Base-by-base conservation (phyloP, 1,140 invertebrate genomes). In the Zaprionus camerounensis region DNA sequence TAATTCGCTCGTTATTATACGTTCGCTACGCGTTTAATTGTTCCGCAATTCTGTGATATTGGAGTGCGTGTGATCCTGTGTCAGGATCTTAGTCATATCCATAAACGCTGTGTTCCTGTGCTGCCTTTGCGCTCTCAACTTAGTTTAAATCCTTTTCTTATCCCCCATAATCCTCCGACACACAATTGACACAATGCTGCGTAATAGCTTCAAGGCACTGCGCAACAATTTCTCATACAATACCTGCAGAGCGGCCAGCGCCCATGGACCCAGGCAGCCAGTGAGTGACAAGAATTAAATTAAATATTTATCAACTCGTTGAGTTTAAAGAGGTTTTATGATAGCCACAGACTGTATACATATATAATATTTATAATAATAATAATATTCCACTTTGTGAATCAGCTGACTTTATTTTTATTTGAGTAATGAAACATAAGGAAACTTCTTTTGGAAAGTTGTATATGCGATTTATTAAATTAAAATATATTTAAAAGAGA, bases 241-340 rank as follows among this genome's bases (percentile, higher is more conserved):
- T 22, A 68, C 73, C 55, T 90, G 86, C 72, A 71, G 85, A 28
- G 79, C 82, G 4, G 55, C 68, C 46, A 90, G 86, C 62, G 62
- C 64, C 26, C 86, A 91, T 41, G 85, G 82, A 71, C 76, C 85
- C 64, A 63, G 86, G 13, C 85, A 88, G 51, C 86, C 85, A 56
- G 85, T 90, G 76, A 90, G 85, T 88, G 58, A 17, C 2, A 20
- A 31, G 20, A 36, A 55, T 11, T 5, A 38, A 36, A 55, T 31
- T 41, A 5, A 34, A 64, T 53, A 26, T 46, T 66, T 53, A 65
- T 53, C 6, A 51, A 53, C 20, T 51, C 20, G 46, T 46, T 46
- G 41, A 22, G 46, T 51, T 51, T 51, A 24, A 51, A 51, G 46
- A 51, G 46, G 46, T 22, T 20, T 3, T 51, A 12, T 24, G 22